Evolutionary conservation across 2,888 invertebrate genomes (phyloP).

Genomic region (Flexamia atlantica): DNA sequence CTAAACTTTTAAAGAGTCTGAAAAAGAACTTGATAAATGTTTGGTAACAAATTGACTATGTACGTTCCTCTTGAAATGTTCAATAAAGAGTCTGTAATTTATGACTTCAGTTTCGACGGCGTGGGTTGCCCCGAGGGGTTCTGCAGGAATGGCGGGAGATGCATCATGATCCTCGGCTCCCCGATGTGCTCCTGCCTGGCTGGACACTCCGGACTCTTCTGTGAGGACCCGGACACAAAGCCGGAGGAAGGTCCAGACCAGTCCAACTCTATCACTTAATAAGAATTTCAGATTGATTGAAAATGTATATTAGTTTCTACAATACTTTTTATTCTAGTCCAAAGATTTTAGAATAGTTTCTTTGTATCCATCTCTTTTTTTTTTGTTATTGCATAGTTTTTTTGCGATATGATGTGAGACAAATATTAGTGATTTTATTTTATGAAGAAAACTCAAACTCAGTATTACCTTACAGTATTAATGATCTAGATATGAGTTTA

Average conservation of each 20-base stretch:
- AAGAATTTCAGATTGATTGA: not conserved
- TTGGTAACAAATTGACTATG: too few relatives aligned
- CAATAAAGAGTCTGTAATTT: too few relatives aligned
- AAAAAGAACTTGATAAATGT: too few relatives aligned
- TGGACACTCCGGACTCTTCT: constrained; percentile 51
- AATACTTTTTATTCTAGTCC: not conserved
- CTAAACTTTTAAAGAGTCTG: too few relatives aligned
- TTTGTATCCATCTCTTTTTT: too few relatives aligned
- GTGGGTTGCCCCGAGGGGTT: constrained; percentile 51
- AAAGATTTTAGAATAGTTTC: not conserved
- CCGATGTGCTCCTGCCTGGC: constrained; percentile 55
- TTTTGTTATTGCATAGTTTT: too few relatives aligned
- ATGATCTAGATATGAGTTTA: too few relatives aligned
- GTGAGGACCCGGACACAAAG: constrained; percentile 6
- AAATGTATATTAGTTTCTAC: not conserved
- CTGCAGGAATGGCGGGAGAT: constrained; percentile 59
- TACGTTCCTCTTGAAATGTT: not conserved
- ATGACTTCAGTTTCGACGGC: constrained; percentile 59
- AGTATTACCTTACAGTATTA: too few relatives aligned
- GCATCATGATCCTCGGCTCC: constrained; percentile 59
- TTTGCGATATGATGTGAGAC: too few relatives aligned
- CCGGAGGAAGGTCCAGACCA: not conserved
- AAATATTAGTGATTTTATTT: too few relatives aligned
- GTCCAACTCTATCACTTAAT: constrained; percentile 38
- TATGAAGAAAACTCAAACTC: too few relatives aligned